Conservation (phyloP, 2,113 vertebrate genomes). For the Scalopus aquaticus region DNA sequence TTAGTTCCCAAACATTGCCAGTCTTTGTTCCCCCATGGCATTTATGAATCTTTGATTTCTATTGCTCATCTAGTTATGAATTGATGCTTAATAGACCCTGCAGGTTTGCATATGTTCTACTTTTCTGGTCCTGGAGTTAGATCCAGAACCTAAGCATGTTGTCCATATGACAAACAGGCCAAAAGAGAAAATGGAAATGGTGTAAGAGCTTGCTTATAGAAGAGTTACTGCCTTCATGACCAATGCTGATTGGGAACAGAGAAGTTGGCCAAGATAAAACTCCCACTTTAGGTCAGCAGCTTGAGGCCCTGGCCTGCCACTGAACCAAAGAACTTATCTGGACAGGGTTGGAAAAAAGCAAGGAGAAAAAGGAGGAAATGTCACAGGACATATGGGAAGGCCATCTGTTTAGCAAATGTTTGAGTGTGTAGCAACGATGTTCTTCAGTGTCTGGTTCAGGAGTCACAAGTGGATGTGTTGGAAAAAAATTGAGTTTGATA, state of each 20-base stretch:
- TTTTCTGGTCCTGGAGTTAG: constrained; percentile 12
- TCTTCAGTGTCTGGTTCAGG: neutral
- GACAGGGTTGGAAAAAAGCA: neutral
- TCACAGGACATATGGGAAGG: neutral
- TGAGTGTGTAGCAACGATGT: neutral
- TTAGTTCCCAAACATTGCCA: neutral
- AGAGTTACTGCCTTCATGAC: neutral
- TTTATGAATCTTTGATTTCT: neutral
- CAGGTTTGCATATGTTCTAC: neutral
- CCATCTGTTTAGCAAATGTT: neutral
- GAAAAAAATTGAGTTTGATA: neutral
- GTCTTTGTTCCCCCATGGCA: neutral
- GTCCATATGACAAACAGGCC: neutral
- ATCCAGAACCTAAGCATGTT: neutral
- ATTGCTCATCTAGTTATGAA: neutral
- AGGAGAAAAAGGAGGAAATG: neutral
- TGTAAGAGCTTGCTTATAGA: neutral
- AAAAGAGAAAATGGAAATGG: neutral
- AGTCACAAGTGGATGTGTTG: neutral
- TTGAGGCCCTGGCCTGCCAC: neutral
- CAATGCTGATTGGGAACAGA: neutral
- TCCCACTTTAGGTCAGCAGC: neutral
- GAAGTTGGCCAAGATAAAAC: neutral
- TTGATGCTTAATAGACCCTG: neutral
- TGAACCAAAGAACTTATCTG: constrained; percentile 14